Conservation (phyloP, 92 coral and sea anemone genomes). For the Paragorgia papillata region DNA sequence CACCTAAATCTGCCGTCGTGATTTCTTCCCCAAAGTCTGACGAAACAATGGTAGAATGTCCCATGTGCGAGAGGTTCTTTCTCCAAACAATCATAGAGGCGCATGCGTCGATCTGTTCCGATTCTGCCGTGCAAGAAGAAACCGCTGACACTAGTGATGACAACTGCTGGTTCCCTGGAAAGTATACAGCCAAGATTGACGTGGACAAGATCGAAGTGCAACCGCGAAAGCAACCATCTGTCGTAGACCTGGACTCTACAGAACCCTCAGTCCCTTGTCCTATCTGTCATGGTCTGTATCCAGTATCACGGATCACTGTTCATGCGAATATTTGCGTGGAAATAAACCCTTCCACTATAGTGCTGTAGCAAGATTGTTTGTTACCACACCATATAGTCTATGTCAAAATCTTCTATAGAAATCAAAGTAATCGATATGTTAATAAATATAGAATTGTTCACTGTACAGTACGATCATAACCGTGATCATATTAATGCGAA, state of each 20-base stretch:
- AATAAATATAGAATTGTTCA: too few species aligned
- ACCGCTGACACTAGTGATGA: not conserved
- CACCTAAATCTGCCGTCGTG: not conserved
- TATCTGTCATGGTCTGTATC: not conserved
- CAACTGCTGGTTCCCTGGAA: not conserved
- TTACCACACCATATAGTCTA: too few species aligned
- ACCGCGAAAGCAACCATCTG: not conserved
- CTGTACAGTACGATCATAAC: too few species aligned
- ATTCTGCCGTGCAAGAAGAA: not conserved
- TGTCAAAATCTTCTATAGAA: too few species aligned
- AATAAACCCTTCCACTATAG: too few species aligned
- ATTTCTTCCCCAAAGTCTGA: not conserved
- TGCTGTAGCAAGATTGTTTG: too few species aligned
- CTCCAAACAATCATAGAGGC: not conserved
- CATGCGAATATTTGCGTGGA: slow-evolving; percentile 28
- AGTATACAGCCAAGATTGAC: not conserved
- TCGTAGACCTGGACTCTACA: not conserved
- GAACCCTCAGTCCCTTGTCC: slow-evolving; percentile 21
- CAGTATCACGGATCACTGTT: not conserved
- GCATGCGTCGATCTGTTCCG: slow-evolving; percentile 24
- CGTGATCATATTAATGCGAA: too few species aligned
- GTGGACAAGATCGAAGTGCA: not conserved
- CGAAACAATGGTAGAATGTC: slow-evolving; percentile 6
- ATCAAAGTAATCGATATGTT: too few species aligned
- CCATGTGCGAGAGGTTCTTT: slow-evolving; percentile 25